These are phyloP conservation scores for Chiloscyllium plagiosum DNA, from an alignment of 2,113 vertebrate species.

Conservation along the genomic window DNA sequence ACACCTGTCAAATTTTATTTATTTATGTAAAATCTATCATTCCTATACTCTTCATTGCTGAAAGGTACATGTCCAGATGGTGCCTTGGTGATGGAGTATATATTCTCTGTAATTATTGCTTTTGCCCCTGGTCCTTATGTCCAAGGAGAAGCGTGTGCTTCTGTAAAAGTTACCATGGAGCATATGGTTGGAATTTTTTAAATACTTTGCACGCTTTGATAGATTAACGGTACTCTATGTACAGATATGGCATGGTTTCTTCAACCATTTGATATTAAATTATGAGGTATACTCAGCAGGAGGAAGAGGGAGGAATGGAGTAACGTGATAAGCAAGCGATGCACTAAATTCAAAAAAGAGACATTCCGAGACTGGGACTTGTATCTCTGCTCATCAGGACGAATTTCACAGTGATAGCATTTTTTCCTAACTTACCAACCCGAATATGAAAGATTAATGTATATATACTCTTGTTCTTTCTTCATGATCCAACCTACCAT, in stretches of 20 bases:
- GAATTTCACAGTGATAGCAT: neutral
- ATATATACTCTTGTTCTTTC: neutral
- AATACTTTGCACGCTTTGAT: neutral
- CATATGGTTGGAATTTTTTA: neutral
- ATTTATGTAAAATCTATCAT: neutral
- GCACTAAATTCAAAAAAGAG: neutral
- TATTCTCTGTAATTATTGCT: neutral
- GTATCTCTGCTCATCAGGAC: neutral
- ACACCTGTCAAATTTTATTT: neutral
- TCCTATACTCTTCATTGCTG: neutral
- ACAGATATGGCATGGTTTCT: neutral
- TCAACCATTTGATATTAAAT: neutral
- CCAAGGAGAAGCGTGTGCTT: neutral
- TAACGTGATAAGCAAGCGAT: neutral
- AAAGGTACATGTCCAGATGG: neutral
- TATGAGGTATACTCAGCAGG: neutral
- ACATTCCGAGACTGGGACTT: neutral
- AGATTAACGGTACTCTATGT: neutral
- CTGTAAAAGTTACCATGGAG: neutral
- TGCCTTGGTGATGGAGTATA: neutral
- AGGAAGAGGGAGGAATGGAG: neutral
- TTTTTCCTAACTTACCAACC: neutral
- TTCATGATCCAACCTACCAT: neutral
- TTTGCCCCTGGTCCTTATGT: neutral
- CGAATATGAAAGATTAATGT: neutral